Evolutionary conservation across 1,140 invertebrate genomes (phyloP).

Genomic region (Calephelis nemesis): DNA sequence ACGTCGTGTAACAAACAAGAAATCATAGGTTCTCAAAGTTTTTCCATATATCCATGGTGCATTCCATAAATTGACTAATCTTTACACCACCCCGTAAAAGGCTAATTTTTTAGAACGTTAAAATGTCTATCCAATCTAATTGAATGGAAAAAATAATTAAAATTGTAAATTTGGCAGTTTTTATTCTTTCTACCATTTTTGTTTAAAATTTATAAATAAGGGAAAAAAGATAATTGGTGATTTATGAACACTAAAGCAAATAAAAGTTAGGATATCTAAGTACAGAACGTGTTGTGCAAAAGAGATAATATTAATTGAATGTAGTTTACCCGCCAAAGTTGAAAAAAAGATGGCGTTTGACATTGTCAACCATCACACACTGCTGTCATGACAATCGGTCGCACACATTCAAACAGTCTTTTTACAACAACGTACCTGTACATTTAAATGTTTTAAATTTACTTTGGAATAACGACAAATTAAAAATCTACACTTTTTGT

Average conservation of each 20-base stretch:
- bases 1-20: slow-evolving; percentile 10
- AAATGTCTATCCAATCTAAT: slow-evolving; percentile 7
- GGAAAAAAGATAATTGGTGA: no score
- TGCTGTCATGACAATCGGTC: no score
- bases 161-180: slow-evolving; percentile 21
- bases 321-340: no score
- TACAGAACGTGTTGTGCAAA: neutral
- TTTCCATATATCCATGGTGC: slow-evolving; percentile 5
- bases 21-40: slow-evolving; percentile 8
- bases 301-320: no score
- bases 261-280: neutral
- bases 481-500: slow-evolving; percentile 39
- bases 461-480: slow-evolving; percentile 12
- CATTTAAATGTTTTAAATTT: neutral
- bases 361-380: no score
- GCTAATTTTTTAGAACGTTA: slow-evolving; percentile 11
- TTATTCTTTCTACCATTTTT: slow-evolving; percentile 4
- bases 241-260: slow-evolving; percentile 3
- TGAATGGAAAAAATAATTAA: slow-evolving; percentile 8
- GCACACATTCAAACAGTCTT: no score
- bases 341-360: no score
- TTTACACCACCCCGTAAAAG: slow-evolving; percentile 12
- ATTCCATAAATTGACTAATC: slow-evolving; percentile 15
- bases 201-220: slow-evolving; percentile 1
- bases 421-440: no score